Evolutionary conservation across 2,888 invertebrate species (phyloP).

Genomic region (Tinea trinotella): DNA sequence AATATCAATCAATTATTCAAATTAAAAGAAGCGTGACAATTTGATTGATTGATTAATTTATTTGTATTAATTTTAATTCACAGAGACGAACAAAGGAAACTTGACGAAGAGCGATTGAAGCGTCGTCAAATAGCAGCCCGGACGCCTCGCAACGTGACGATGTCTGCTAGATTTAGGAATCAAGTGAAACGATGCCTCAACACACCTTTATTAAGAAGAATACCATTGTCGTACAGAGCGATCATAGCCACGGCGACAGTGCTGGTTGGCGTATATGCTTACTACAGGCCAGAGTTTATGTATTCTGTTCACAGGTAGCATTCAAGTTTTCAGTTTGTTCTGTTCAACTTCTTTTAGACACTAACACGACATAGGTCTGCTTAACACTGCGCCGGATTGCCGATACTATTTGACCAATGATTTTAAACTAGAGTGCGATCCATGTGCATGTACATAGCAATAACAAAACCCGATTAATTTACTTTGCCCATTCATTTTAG

Average conservation of each 20-base stretch:
- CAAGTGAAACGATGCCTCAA: constrained; percentile 35
- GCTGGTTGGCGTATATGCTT: constrained; percentile 72
- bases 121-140: constrained; percentile 48
- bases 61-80: constrained; percentile 31
- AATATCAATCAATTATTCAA: too few relatives aligned
- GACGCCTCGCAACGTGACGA: constrained; percentile 22
- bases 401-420: too few relatives aligned
- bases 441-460: too few relatives aligned
- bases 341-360: constrained; percentile 35
- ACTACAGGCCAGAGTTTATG: constrained; percentile 66
- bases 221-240: constrained; percentile 53
- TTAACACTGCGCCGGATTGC: too few relatives aligned
- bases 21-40: too few relatives aligned
- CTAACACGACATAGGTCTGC: too few relatives aligned
- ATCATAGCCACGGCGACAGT: constrained; percentile 70
- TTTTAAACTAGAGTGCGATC: too few relatives aligned
- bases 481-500: too few relatives aligned
- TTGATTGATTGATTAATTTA: too few relatives aligned
- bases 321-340: constrained; percentile 54
- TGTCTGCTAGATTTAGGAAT: constrained; percentile 27
- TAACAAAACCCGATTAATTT: too few relatives aligned
- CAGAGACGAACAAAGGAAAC: constrained; percentile 73
- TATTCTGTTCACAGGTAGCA: constrained; percentile 52
- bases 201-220: constrained; percentile 47
- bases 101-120: constrained; percentile 69